Percentiles rank a stretch among this genome's conserved stretches.
Evolutionary conservation across 2,888 invertebrate species (phyloP).

Genomic region (Perithous albicinctus): DNA sequence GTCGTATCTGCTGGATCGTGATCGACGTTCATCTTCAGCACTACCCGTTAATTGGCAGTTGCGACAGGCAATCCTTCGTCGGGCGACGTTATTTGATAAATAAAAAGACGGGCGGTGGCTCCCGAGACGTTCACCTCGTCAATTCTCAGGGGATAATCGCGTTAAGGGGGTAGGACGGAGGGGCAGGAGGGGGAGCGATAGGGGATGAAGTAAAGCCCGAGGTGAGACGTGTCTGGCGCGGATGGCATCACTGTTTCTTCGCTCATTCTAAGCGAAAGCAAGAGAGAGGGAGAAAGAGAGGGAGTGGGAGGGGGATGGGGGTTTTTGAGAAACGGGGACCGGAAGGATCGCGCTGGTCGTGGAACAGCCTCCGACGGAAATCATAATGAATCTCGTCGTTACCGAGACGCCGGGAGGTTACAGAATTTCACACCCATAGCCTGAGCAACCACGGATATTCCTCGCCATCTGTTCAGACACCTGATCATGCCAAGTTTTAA

Average conservation of each 20-base stretch:
- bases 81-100: slow-evolving; percentile 50
- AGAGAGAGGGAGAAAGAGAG: background rate
- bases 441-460: background rate
- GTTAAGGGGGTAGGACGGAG: slow-evolving; percentile 31
- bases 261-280: slow-evolving; percentile 19
- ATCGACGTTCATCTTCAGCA: slow-evolving; percentile 39
- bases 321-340: slow-evolving; percentile 33
- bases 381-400: slow-evolving; percentile 67
- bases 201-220: slow-evolving; percentile 11
- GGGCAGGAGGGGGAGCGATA: slow-evolving; percentile 6
- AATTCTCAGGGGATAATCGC: slow-evolving; percentile 53
- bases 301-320: background rate
- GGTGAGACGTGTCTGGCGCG: slow-evolving; percentile 22
- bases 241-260: slow-evolving; percentile 34
- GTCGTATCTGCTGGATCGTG: slow-evolving; percentile 5
- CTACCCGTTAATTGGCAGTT: slow-evolving; percentile 53
- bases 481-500: background rate
- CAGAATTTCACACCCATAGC: slow-evolving; percentile 22
- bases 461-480: slow-evolving; percentile 10
- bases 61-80: slow-evolving; percentile 34
- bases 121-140: slow-evolving; percentile 51
- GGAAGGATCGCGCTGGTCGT: slow-evolving; percentile 41
- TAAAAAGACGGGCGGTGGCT: slow-evolving; percentile 37
- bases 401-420: slow-evolving; percentile 35
- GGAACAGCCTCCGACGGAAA: slow-evolving; percentile 56